A percentile compares a stretch with the other conserved stretches of the same genome.
phyloP scores from a whole-genome alignment of 2,888 invertebrate genomes.

The Hypena proboscidalis region DNA sequence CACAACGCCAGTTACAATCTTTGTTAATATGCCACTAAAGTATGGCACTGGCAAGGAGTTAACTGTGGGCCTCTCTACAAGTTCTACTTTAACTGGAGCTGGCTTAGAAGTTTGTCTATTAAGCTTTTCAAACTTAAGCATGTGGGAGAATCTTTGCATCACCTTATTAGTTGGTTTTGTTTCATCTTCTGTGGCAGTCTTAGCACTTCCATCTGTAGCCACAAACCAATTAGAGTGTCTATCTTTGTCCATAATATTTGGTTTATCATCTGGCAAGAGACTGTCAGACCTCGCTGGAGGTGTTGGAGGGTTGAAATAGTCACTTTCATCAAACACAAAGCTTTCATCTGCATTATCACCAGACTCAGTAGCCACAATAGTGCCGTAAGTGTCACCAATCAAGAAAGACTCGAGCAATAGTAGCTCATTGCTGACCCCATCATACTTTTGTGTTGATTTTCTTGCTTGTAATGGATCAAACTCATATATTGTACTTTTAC shows the following conservation, averaged over 20 bases:
- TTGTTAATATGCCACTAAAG: conserved; percentile 87
- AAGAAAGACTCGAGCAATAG: conserved; percentile 88
- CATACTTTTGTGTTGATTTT: conserved; percentile 54
- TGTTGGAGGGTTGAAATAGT: conserved; percentile 84
- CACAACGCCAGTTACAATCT: conserved; percentile 86
- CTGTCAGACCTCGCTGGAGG: conserved; percentile 88
- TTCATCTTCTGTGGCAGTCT: conserved; percentile 48
- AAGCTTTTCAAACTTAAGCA: conserved; percentile 80
- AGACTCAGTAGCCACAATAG: conserved; percentile 79
- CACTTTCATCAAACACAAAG: conserved; percentile 68
- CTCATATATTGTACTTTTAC: conserved; percentile 88
- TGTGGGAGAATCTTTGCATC: conserved; percentile 70
- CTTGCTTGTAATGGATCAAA: conserved; percentile 87
- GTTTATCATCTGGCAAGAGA: conserved; percentile 69
- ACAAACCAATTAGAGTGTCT: conserved; percentile 77
- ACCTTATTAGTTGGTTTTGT: conserved; percentile 60
- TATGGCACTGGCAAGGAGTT: conserved; percentile 75
- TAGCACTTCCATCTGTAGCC: conserved; percentile 42
- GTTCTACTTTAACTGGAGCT: conserved; percentile 50
- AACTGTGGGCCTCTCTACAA: conserved; percentile 82
- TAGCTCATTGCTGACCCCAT: conserved; percentile 86
- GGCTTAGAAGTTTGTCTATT: conserved; percentile 61
- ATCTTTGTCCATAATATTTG: conserved; percentile 57
- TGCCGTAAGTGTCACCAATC: conserved; percentile 88
- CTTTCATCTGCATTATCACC: conserved; percentile 69